Percentiles rank a stretch among this genome's conserved stretches.
These are phyloP conservation scores for Spondyliosoma cantharus DNA, from an alignment of 2,797 vertebrate species.

Conservation along the genomic window DNA sequence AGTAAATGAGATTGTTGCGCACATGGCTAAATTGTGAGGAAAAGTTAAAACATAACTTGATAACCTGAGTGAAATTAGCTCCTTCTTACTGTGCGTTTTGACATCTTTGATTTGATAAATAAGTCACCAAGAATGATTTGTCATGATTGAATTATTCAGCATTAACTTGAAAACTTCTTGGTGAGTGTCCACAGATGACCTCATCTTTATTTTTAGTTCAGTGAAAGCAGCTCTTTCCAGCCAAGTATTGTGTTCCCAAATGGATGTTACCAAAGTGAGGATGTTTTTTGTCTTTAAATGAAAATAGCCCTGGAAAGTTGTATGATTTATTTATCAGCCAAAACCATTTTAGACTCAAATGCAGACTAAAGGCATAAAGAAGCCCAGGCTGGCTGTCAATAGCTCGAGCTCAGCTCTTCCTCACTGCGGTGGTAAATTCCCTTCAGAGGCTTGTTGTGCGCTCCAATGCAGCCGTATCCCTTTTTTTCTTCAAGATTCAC, in stretches of 20 bases:
- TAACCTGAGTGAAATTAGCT: not conserved
- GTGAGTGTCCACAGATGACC: conserved; percentile 4
- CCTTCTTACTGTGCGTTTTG: not conserved
- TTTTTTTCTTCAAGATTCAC: conserved; percentile 40
- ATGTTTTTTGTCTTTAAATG: conserved; percentile 42
- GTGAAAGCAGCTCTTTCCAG: conserved; percentile 14
- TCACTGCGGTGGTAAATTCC: conserved; percentile 45
- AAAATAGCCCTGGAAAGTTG: conserved; percentile 49
- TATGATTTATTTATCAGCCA: conserved; percentile 72
- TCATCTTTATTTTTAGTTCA: conserved; percentile 27
- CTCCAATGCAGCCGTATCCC: conserved; percentile 8
- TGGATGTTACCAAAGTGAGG: conserved; percentile 33
- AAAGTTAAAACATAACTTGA: no score
- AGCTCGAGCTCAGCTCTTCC: conserved; percentile 48
- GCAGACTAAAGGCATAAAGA: conserved; percentile 40
- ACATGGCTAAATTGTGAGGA: not conserved
- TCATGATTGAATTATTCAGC: conserved; percentile 13
- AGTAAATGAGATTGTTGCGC: not conserved
- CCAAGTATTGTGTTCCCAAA: conserved; percentile 18
- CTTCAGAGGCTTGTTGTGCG: conserved; percentile 41
- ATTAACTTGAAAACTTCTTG: conserved; percentile 2
- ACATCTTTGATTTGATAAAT: conserved; percentile 12
- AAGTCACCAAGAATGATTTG: conserved; percentile 1
- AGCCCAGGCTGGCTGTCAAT: conserved; percentile 41
- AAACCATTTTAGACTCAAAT: conserved; percentile 56